A percentile compares a stretch with the other conserved stretches of the same genome.
phyloP scores from a whole-genome alignment of 2,888 invertebrate genomes.

The Diachrysia chrysitis region DNA sequence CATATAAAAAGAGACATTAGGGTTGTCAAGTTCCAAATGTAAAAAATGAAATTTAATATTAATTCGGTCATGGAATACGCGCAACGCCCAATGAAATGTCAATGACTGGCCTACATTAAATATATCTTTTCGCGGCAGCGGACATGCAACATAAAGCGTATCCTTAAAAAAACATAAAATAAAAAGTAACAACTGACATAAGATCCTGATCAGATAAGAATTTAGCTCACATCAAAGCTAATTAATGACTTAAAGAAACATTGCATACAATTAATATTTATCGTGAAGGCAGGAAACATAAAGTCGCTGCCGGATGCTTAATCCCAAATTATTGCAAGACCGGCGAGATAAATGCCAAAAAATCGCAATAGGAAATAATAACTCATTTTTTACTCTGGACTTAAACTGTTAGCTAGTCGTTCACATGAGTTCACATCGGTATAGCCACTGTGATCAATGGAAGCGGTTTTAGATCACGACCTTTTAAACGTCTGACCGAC shows the following conservation, averaged over 20 bases:
- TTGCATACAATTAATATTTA: constrained; percentile 40
- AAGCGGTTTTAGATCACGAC: background rate
- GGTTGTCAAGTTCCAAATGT: constrained; percentile 42
- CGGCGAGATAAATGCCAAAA: constrained; percentile 42
- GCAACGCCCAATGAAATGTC: background rate
- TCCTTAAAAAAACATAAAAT: background rate
- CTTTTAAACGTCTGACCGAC: background rate
- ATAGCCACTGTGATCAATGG: background rate
- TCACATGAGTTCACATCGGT: background rate
- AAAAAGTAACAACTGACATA: constrained; percentile 1
- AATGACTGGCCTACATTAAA: background rate
- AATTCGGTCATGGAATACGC: too few species aligned
- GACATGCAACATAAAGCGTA: background rate
- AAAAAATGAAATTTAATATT: too few species aligned
- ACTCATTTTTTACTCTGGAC: constrained; percentile 14
- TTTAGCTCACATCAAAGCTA: constrained; percentile 15
- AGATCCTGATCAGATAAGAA: constrained; percentile 8
- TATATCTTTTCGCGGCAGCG: background rate
- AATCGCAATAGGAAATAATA: constrained; percentile 45
- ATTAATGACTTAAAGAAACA: constrained; percentile 24
- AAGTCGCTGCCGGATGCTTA: constrained; percentile 26
- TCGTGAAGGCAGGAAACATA: constrained; percentile 42
- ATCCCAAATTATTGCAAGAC: constrained; percentile 41
- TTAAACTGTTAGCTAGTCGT: background rate
- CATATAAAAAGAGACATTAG: constrained; percentile 34